phyloP scores from a whole-genome alignment of 1,140 invertebrate species.

The Euschistus heros region DNA sequence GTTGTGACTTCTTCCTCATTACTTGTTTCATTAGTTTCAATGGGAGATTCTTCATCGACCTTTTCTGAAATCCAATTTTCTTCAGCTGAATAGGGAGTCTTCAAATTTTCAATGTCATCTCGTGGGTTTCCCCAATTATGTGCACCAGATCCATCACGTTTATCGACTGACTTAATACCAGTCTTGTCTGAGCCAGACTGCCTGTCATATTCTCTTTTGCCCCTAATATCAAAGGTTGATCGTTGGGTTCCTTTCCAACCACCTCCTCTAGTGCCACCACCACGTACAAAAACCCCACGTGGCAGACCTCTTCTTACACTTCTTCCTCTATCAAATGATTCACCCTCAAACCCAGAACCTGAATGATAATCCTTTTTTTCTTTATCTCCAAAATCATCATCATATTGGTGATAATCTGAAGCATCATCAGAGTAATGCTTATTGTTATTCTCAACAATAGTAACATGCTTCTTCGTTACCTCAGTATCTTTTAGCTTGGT shows the following conservation, averaged over 20 bases:
- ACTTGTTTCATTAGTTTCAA: constrained; percentile 32
- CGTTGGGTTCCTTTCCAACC: constrained; percentile 35
- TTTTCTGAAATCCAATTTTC: not conserved
- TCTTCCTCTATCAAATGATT: not conserved
- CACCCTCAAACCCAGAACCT: constrained; percentile 28
- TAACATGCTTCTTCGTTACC: not conserved
- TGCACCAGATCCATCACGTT: constrained; percentile 83
- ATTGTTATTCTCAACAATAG: not conserved
- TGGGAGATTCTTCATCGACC: constrained; percentile 32
- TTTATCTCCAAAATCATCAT: constrained; percentile 26
- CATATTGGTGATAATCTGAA: not conserved
- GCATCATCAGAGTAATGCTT: constrained; percentile 13
- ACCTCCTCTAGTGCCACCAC: constrained; percentile 30
- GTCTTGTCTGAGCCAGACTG: constrained; percentile 91
- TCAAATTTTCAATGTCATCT: not conserved
- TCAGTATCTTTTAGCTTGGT: constrained; percentile 37
- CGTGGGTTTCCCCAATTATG: constrained; percentile 73
- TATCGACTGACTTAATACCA: constrained; percentile 86
- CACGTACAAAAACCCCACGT: constrained; percentile 18
- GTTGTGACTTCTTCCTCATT: not conserved
- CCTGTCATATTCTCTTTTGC: constrained; percentile 85
- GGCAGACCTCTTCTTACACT: constrained; percentile 34
- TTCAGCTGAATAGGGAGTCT: not conserved
- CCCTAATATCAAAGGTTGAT: constrained; percentile 44
- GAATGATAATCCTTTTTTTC: constrained; percentile 21